These are phyloP conservation scores for Rhopalosiphum maidis DNA, from an alignment of 1,140 invertebrate species.

Conservation along the genomic window DNA sequence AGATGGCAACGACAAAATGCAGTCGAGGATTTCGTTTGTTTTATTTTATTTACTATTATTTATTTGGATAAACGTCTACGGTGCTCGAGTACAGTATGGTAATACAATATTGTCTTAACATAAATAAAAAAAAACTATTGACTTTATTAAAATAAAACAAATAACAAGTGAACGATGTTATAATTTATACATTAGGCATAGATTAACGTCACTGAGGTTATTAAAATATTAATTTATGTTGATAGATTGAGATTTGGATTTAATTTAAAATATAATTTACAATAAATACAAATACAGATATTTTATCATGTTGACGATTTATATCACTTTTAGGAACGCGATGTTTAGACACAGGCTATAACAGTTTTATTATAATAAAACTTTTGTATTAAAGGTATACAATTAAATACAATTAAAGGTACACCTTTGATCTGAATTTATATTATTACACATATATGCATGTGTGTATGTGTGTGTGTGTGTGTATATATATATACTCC, in stretches of 20 bases:
- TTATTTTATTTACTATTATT: too few species aligned
- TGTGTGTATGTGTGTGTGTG: too few species aligned
- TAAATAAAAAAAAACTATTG: too few species aligned
- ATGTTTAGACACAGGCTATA: not conserved
- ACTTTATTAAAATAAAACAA: too few species aligned
- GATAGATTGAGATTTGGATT: too few species aligned
- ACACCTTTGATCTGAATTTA: not conserved
- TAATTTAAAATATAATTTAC: too few species aligned
- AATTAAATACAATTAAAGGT: not conserved
- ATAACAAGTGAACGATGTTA: not conserved
- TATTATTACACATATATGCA: not conserved
- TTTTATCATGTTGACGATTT: not conserved
- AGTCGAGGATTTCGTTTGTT: not conserved
- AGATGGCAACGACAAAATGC: not conserved
- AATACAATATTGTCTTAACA: too few species aligned
- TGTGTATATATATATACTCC: too few species aligned
- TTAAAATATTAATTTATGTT: not conserved
- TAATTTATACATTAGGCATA: not conserved
- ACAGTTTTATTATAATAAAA: not conserved
- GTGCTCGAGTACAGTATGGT: too few species aligned
- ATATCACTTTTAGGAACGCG: not conserved
- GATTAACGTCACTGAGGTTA: not conserved
- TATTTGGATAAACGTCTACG: too few species aligned
- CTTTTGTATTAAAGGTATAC: not conserved
- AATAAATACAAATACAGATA: too few species aligned